Conservation (phyloP, 2,888 invertebrate genomes). For the Drosophila infuscata region DNA sequence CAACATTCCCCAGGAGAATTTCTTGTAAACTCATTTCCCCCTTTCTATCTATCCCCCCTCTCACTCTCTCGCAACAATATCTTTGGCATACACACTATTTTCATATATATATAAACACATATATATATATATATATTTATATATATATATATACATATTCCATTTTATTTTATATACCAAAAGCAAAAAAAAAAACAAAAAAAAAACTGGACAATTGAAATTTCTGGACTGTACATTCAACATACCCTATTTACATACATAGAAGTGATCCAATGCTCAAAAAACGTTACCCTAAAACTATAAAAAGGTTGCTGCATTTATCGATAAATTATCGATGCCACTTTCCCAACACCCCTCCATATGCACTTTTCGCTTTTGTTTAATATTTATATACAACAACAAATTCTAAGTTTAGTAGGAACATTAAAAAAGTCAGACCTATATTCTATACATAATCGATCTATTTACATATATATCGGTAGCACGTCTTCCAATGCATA, state of each 20-base stretch:
- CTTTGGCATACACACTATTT: conserved; percentile 7
- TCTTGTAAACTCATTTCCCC: conserved; percentile 8
- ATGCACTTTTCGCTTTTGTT: conserved; percentile 63
- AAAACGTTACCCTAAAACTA: neutral
- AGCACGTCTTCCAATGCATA: conserved; percentile 53
- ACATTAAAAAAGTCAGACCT: conserved; percentile 23
- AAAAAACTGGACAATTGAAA: conserved; percentile 1
- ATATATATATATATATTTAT: neutral
- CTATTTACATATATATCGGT: neutral
- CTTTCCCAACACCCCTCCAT: neutral
- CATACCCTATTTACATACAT: neutral
- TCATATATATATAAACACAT: neutral
- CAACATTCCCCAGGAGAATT: conserved; percentile 27
- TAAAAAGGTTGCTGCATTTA: conserved; percentile 22
- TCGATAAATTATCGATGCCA: conserved; percentile 30
- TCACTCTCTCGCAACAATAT: conserved; percentile 1
- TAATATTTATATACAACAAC: conserved; percentile 64
- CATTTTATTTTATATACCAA: neutral
- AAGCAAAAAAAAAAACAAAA: neutral
- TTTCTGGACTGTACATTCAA: conserved; percentile 15
- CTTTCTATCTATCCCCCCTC: neutral
- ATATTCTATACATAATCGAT: neutral
- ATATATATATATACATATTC: neutral
- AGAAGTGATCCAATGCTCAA: neutral
- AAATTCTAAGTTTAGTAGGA: conserved; percentile 34